Conservation (phyloP, 2,797 vertebrate species). For the Monodelphis domestica region DNA sequence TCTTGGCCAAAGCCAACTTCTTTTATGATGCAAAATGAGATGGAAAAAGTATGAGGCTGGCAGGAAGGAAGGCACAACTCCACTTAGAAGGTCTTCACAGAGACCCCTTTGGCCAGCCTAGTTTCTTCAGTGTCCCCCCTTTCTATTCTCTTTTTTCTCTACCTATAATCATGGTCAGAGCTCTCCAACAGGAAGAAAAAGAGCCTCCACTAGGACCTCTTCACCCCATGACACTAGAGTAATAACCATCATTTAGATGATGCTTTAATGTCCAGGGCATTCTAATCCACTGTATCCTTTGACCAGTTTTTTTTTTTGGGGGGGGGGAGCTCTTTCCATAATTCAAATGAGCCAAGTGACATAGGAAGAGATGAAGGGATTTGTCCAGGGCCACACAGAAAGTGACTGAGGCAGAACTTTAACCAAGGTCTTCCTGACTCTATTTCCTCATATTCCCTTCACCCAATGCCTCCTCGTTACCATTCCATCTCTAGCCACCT, state of each 20-base stretch:
- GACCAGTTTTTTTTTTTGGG: no score
- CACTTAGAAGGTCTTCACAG: background rate
- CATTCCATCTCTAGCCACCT: background rate
- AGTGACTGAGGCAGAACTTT: background rate
- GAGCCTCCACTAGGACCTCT: background rate
- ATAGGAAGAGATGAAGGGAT: constrained; percentile 48
- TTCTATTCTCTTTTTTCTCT: background rate
- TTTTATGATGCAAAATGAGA: background rate
- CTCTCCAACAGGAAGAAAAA: background rate
- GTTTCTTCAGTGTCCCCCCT: background rate
- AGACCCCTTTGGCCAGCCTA: background rate
- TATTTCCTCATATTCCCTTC: no score
- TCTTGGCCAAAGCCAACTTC: background rate
- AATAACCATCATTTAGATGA: background rate
- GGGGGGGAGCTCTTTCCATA: background rate
- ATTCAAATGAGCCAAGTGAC: constrained; percentile 46
- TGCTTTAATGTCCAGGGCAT: background rate
- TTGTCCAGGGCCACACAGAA: background rate
- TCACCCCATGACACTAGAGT: background rate
- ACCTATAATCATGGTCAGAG: background rate
- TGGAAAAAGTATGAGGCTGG: background rate
- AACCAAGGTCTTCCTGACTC: background rate
- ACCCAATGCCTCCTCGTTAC: accelerated
- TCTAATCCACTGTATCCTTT: background rate
- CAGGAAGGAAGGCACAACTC: background rate